A percentile compares a stretch with the other conserved stretches of the same genome.
These are phyloP conservation scores for Drosophila kokeensis DNA, from an alignment of 2,888 invertebrate species.

Conservation along the genomic window DNA sequence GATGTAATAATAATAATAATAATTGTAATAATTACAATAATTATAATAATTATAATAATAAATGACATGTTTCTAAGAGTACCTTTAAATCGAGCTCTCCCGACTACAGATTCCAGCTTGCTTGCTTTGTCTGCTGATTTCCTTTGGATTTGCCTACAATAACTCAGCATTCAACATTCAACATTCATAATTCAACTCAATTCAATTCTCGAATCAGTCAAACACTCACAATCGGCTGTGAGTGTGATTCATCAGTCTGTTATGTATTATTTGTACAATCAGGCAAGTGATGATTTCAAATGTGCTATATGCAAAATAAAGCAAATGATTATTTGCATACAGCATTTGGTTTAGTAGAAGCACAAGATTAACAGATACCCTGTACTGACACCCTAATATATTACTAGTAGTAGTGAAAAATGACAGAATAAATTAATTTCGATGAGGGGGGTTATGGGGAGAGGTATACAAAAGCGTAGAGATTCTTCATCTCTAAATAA, in stretches of 20 bases:
- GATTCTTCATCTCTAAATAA: neutral
- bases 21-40: no score
- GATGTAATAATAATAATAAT: no score
- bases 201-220: neutral
- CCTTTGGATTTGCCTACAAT: constrained; percentile 6
- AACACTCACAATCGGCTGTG: neutral
- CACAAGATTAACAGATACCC: neutral
- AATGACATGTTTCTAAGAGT: neutral
- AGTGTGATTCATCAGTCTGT: neutral
- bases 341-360: neutral
- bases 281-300: neutral
- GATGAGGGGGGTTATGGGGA: neutral
- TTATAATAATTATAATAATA: no score
- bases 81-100: neutral
- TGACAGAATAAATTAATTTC: no score
- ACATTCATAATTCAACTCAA: neutral
- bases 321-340: constrained; percentile 22
- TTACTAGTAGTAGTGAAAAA: neutral
- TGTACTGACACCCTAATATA: neutral
- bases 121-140: neutral
- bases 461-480: neutral
- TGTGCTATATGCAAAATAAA: constrained; percentile 11
- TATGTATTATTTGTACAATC: neutral
- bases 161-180: no score
- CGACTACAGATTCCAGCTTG: no score